Evolutionary conservation across 2,797 vertebrate species (phyloP).

Genomic region (Enteromius anoplus): DNA sequence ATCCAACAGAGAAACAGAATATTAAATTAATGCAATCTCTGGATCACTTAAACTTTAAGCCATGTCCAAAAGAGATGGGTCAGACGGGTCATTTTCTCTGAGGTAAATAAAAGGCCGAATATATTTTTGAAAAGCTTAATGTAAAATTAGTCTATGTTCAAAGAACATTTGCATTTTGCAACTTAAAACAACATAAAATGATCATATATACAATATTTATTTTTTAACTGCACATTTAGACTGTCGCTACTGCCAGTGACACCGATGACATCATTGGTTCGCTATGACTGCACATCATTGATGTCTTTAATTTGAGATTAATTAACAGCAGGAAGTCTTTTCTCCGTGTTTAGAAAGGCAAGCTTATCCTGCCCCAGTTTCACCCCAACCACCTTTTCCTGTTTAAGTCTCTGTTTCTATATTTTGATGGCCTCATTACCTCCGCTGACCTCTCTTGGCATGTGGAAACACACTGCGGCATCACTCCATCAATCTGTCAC

Average conservation of each 20-base stretch:
- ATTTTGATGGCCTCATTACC: conserved; percentile 76
- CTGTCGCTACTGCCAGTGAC: too few relatives aligned
- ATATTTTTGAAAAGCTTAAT: neutral
- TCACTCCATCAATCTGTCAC: conserved; percentile 72
- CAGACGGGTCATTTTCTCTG: neutral
- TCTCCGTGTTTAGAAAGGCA: too few relatives aligned
- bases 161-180: neutral
- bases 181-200: neutral
- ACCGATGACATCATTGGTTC: neutral
- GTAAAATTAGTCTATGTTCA: neutral
- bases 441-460: conserved; percentile 60
- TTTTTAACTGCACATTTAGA: too few relatives aligned
- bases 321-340: neutral
- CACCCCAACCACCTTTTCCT: conserved; percentile 38
- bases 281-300: neutral
- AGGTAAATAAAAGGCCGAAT: neutral
- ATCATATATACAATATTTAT: too few relatives aligned
- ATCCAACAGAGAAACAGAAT: neutral
- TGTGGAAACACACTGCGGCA: conserved; percentile 66
- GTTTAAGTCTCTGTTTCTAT: conserved; percentile 54
- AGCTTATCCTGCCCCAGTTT: too few relatives aligned
- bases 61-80: neutral
- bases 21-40: neutral
- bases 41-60: neutral
- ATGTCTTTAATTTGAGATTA: neutral